These are phyloP conservation scores for Chalcis sispes DNA, from an alignment of 2,888 invertebrate species.

Conservation along the genomic window DNA sequence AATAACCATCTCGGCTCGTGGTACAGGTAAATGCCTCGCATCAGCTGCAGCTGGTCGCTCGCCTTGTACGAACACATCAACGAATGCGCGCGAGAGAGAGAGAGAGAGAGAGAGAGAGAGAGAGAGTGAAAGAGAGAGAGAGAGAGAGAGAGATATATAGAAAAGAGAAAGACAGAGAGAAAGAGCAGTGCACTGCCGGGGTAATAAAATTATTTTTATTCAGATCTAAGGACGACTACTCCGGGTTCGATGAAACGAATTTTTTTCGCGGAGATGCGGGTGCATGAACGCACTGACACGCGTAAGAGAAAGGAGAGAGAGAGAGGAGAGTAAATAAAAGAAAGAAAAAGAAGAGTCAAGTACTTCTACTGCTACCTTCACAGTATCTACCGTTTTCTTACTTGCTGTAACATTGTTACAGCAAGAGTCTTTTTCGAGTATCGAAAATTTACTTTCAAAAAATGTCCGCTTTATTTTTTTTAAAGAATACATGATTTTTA, in stretches of 20 bases:
- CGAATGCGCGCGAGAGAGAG: neutral
- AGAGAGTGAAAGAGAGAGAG: conserved; percentile 3
- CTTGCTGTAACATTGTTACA: no score
- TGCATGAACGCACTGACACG: conserved; percentile 31
- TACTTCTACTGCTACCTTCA: no score
- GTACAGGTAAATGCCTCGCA: neutral
- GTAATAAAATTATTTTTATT: conserved; percentile 78
- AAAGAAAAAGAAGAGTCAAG: neutral
- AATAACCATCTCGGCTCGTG: neutral
- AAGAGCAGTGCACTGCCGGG: conserved; percentile 60
- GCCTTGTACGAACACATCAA: neutral
- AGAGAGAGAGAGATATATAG: conserved; percentile 6
- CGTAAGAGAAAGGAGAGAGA: conserved; percentile 49
- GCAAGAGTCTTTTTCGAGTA: no score
- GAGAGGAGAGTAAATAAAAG: conserved; percentile 22
- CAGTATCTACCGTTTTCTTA: no score
- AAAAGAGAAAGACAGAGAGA: conserved; percentile 1
- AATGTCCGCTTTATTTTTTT: no score
- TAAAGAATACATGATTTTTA: no score
- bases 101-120: neutral
- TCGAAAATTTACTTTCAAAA: no score
- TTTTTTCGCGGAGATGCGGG: conserved; percentile 62
- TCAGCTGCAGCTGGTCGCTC: conserved; percentile 19
- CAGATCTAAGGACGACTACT: conserved; percentile 79
- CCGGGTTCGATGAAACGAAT: conserved; percentile 73